Base-by-base conservation (phyloP, 1,140 invertebrate species). In the Tetramorium alpestre region DNA sequence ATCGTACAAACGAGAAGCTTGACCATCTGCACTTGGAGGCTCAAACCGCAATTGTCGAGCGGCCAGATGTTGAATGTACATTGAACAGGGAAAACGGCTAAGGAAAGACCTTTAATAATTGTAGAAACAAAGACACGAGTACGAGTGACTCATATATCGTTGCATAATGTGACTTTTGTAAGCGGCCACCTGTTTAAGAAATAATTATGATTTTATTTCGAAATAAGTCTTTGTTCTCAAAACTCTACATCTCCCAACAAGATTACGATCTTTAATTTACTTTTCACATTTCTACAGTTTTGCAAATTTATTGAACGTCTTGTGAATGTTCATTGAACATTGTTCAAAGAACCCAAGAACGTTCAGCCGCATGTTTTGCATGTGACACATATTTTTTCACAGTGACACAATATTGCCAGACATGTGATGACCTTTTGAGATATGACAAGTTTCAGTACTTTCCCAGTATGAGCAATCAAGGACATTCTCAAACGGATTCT, bases 11-110 rank as follows among this genome's bases (percentile, higher is more conserved):
- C 67, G 64, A 80, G 81, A 90, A 78, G 70, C 70, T 41, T 69
- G 75, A 65, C 90, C 92, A 93, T 92, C 92, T 93, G 92, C 69
- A 70, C 89, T 33, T 67, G 73, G 73, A 85, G 75, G 67, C 76
- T 72, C 18, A 33, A 18, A 91, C 92, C 91, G 67, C 91, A 93
- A 92, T 92, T 92, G 88, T 91, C 56, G 49, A 38, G 67, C 72
- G 38, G 33, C 60, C 89, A 90, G 86, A 88, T 91, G 89, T 90
- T 86, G 64, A 88, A 58, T 58, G 80, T 25, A 49, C 49, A 22
- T 86, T 22, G 62, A 64, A 76, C 41, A 58, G 33, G 85, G n/a
- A 54, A 65, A 69, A 62, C 28, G 11, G 4, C 2, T n/a, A 47
- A 62, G 76, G 70, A 89, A 84, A 58, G 76, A 54, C 75, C 62